Base-by-base conservation (phyloP, 2,888 invertebrate species). In the Eretmocerus hayati region DNA sequence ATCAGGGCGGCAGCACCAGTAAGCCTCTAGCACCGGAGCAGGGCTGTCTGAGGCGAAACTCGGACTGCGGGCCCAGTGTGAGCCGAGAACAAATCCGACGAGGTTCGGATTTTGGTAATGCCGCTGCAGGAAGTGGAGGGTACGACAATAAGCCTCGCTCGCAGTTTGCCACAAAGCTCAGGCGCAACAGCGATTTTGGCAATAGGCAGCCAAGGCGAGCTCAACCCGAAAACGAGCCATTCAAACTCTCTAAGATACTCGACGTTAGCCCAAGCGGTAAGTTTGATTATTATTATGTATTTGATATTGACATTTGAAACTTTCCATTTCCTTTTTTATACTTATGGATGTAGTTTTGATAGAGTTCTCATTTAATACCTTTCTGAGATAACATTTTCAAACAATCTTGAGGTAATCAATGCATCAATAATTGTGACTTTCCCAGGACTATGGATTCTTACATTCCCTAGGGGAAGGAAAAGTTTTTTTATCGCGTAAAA, bases 131-230 rank as follows among this genome's bases (percentile, higher is more conserved):
- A 16, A 11, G 9, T 11, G 33, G 33, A 33, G 15, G 9, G 33
- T 11, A 5, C 9, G 15, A n/a, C 33, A 33, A 8, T 5, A 20
- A 20, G 19, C 16, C n/a, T 9, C 6, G 5, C n/a, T 16, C 16
- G 26, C 70, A 69, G 19, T 70, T 70, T 19, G 66, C 69, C 8
- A 63, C 61, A 9, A 69, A 66, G 41, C 52, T 70, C 6, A 58
- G 69, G 23, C 59, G 70, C 16, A 69, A 70, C 50, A 71, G 70
- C 49, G 72, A 72, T 46, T 69, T 67, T 32, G 66, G 66, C 0
- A 70, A 69, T 18, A 54, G 67, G 30, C 63, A 63, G 18, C 69
- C 67, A 2, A 65, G 61, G 41, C 57, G 66, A 46, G 56, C 56
- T 46, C 56, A 63, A 54, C 46, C 55, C 23, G 54, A 59, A 2